These are phyloP conservation scores for Apotomis betuletana DNA, from an alignment of 2,888 invertebrate species.

Conservation along the genomic window DNA sequence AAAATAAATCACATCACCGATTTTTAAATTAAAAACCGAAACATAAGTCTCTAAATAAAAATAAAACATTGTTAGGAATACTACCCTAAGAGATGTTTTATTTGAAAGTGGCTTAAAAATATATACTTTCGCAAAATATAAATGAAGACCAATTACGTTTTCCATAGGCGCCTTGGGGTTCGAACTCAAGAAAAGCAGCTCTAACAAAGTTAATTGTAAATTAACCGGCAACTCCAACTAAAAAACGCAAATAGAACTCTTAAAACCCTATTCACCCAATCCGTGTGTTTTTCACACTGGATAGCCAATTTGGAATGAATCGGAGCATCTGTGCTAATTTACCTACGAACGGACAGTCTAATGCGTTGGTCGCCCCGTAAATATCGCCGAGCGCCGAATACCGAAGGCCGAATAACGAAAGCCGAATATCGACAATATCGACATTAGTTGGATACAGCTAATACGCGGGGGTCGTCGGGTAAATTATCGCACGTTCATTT, in stretches of 20 bases:
- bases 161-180: slow-evolving; percentile 22
- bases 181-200: slow-evolving; percentile 27
- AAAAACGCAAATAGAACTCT: slow-evolving; percentile 67
- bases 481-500: slow-evolving; percentile 83
- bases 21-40: too few species aligned
- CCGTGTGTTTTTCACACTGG: slow-evolving; percentile 75
- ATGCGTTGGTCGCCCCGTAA: slow-evolving; percentile 81
- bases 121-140: slow-evolving; percentile 10
- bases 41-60: too few species aligned
- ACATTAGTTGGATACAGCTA: slow-evolving; percentile 83
- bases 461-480: slow-evolving; percentile 81
- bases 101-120: not conserved
- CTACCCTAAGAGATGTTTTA: too few species aligned
- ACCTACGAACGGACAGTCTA: slow-evolving; percentile 83
- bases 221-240: slow-evolving; percentile 48
- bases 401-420: slow-evolving; percentile 73
- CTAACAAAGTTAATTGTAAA: slow-evolving; percentile 36
- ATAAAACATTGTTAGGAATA: too few species aligned
- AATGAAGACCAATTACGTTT: slow-evolving; percentile 25
- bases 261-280: slow-evolving; percentile 74
- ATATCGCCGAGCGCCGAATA: slow-evolving; percentile 82
- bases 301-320: slow-evolving; percentile 84
- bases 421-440: slow-evolving; percentile 55
- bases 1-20: too few species aligned
- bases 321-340: slow-evolving; percentile 84